Evolutionary conservation across 2,888 invertebrate genomes (phyloP).

Genomic region (Parnassius mnemosyne): DNA sequence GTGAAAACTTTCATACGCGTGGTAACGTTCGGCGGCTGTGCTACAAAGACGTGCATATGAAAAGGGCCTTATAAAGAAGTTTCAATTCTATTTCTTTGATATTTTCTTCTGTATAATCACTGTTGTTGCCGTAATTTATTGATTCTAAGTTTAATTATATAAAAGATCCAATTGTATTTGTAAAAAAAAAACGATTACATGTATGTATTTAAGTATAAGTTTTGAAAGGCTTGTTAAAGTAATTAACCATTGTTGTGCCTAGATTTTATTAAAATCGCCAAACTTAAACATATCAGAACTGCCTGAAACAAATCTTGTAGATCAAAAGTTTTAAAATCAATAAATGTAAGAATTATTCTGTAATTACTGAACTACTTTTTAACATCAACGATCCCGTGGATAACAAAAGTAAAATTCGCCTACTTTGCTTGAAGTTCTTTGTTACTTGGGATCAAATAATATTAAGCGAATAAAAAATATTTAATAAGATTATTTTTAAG

Average conservation of each 20-base stretch:
- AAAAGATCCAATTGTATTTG: no score
- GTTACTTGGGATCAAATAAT: conserved; percentile 40
- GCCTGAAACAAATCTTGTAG: conserved; percentile 38
- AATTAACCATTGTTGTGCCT: conserved; percentile 63
- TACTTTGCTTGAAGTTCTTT: conserved; percentile 26
- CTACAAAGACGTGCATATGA: no score
- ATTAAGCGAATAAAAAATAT: conserved; percentile 25
- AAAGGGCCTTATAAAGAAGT: no score
- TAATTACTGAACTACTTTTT: neutral
- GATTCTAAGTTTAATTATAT: no score
- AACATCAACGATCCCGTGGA: conserved; percentile 17
- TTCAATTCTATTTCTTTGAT: no score
- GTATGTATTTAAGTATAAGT: neutral
- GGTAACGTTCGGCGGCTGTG: no score
- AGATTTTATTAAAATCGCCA: conserved; percentile 63
- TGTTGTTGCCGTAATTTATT: no score
- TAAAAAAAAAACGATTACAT: no score
- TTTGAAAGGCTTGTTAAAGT: neutral
- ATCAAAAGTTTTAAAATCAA: no score
- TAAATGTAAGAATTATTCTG: no score
- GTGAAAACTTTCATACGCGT: no score
- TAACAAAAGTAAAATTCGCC: conserved; percentile 7
- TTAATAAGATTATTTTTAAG: conserved; percentile 8
- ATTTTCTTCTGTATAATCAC: no score
- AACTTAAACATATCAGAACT: conserved; percentile 65